Base-by-base conservation (phyloP, 2,113 vertebrate species). In the Heliornis fulica region DNA sequence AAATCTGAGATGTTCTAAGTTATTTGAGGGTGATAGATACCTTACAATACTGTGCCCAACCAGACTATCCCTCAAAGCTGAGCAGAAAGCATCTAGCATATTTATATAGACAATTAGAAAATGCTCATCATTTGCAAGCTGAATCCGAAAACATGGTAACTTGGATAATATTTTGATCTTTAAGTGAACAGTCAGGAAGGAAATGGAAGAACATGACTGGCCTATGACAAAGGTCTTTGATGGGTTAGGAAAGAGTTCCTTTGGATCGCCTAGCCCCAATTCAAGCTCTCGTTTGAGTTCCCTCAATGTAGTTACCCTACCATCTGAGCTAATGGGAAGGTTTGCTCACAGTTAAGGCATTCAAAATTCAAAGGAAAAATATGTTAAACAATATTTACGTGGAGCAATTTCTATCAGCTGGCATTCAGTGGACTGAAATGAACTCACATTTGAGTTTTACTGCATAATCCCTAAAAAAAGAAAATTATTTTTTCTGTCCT, bases 241-340 rank as follows among this genome's bases (percentile, higher is more conserved):
- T 29, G n/a, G 10, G 6, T 81, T 57, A 74, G n/a, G 7, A 66
- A 70, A 36, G 20, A 51, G 7, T 26, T 71, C 5, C 7, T 61
- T 66, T 81, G 56, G 31, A 78, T 60, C 0, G 1, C 11, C 81
- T 25, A 74, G 21, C 13, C 8, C 32, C 21, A 22, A 34, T 74
- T 69, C 8, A 53, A 81, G 26, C 10, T 13, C 10, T 65, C 28
- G 38, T 36, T 40, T 28, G 64, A 25, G 12, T 53, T 87, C 8
- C 3, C 2, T 74, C 2, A 0, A 1, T 53, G 19, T 45, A 45
- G 59, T 36, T 38, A 28, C 23, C 16, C 18, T 40, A 3, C 48
- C n/a, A 28, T 15, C 56, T 6, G 11, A 61, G 6, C 5, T 85
- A 32, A 56, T 25, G 17, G 31, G 28, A 48, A 60, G 4, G 17